Evolutionary conservation across 2,888 invertebrate species (phyloP).

Genomic region (Keiferia lycopersicella): DNA sequence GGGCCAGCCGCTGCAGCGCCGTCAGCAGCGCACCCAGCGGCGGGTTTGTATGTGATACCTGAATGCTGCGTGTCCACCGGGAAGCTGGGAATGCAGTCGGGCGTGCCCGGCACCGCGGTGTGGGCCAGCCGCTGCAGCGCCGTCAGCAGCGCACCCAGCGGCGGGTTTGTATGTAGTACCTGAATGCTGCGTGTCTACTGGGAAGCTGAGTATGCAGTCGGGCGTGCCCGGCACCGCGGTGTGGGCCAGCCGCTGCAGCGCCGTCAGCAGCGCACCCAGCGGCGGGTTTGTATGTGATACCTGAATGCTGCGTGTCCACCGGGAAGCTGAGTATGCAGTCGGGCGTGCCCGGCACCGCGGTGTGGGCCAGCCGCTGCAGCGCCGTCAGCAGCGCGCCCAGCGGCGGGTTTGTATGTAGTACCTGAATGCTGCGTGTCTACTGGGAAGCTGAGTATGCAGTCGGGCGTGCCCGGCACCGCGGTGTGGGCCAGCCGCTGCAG

Average conservation of each 20-base stretch:
- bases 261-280: no score
- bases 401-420: constrained; percentile 76
- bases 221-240: no score
- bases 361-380: constrained; percentile 63
- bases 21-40: constrained; percentile 77
- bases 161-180: no score
- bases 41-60: constrained; percentile 65
- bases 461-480: constrained; percentile 71
- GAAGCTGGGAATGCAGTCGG: constrained; percentile 80
- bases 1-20: constrained; percentile 65
- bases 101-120: constrained; percentile 63
- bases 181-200: no score
- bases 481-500: constrained; percentile 63
- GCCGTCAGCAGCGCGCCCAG: constrained; percentile 74
- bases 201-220: no score
- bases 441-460: constrained; percentile 81
- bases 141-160: constrained; percentile 76
- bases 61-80: constrained; percentile 55
- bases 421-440: constrained; percentile 42
- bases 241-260: no score
- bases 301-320: constrained; percentile 40
- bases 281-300: constrained; percentile 44
- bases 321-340: constrained; percentile 82
- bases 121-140: constrained; percentile 67
- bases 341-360: constrained; percentile 69